phyloP scores from a whole-genome alignment of 2,797 vertebrate species.

The Cyclopterus lumpus region DNA sequence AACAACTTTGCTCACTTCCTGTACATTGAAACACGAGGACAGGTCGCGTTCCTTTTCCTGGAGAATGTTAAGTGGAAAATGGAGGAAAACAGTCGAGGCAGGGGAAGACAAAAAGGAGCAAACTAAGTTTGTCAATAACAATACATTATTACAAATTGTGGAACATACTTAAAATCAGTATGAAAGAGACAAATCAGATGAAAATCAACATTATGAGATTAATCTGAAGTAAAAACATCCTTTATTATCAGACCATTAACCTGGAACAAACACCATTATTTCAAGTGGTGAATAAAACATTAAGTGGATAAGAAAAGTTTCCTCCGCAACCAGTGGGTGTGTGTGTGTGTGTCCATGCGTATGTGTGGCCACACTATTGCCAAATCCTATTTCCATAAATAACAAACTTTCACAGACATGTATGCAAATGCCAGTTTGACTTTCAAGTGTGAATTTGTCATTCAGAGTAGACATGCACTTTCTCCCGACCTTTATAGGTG shows the following conservation, averaged over 20 bases:
- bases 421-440: conserved; percentile 66
- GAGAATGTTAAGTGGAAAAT: conserved; percentile 1
- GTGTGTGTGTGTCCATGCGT: background rate
- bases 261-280: background rate
- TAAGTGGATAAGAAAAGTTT: background rate
- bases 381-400: conserved; percentile 54
- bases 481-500: conserved; percentile 57
- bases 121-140: conserved; percentile 5
- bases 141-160: background rate
- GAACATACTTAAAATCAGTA: background rate
- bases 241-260: background rate
- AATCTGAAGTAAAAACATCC: background rate
- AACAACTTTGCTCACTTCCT: background rate
- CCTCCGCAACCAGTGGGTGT: conserved; percentile 21
- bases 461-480: conserved; percentile 51
- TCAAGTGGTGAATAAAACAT: conserved; percentile 1
- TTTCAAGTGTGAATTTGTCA: conserved; percentile 75
- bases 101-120: background rate
- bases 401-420: conserved; percentile 57
- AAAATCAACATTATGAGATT: background rate
- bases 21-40: background rate
- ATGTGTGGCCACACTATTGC: conserved; percentile 2
- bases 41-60: background rate
- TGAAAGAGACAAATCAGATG: background rate
- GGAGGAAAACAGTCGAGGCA: background rate